Evolutionary conservation across 2,797 vertebrate species (phyloP), one percentile per base, ranked within the genome.

Genomic region (Xenopus petersii): DNA sequence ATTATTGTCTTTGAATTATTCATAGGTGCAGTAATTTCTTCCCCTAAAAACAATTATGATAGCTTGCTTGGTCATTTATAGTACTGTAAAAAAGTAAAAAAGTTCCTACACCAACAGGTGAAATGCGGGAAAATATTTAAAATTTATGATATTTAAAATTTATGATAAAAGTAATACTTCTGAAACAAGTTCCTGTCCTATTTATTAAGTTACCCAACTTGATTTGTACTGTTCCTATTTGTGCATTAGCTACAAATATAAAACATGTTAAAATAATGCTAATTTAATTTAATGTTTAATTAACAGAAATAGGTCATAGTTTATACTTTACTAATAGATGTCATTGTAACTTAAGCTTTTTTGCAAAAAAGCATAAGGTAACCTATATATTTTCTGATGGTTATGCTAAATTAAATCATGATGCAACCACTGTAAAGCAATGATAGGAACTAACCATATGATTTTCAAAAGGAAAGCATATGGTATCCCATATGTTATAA

Each of bases 401-500:
- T 59, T 78, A 75, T 81, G 79, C 71, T 80, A 81, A 83, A 82
- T 84, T 80, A 60, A 74, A 81, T 86, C 88, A 87, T 82, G 67
- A 83, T 85, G 67, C 21, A 70, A 79, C 80, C 83, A 80, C 62
- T 64, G 66, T 33, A 65, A 74, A 74, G 71, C 67, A 74, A 46
- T 51, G 63, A 64, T 24, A 79, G 24, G 54, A 59, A n/a, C 62
- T 75, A 81, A 86, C 16, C 87, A 87, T 85, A 87, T 86, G 85
- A 82, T 73, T 81, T 64, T 80, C 1, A 26, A 83, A 82, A 74
- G 12, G 26, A 79, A 86, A 87, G 30, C 87, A 86, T 89, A 88
- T 73, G 84, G 80, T 0, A 75, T 64, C 82, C 71, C 86, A 84
- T 88, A 86, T 88, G 85, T 77, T 86, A 67, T 80, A 83, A 60